Conservation (phyloP, 2,888 invertebrate genomes). For the Scaptomyza tumidula region DNA sequence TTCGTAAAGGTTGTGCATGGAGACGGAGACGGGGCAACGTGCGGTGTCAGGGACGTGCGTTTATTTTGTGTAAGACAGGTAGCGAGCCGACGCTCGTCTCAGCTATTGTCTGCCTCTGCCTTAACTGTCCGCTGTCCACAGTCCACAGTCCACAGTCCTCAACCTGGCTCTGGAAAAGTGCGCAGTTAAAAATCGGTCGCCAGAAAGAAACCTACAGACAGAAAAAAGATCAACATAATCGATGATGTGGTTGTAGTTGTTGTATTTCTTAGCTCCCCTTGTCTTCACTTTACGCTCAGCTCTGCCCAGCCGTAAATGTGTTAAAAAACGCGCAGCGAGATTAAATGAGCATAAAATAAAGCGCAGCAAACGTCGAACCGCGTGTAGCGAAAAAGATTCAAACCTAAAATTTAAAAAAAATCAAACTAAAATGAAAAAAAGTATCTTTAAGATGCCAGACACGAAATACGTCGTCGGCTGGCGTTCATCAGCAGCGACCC, state of each 20-base stretch:
- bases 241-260: constrained; percentile 70
- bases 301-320: constrained; percentile 65
- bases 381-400: constrained; percentile 50
- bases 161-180: constrained; percentile 59
- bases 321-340: constrained; percentile 76
- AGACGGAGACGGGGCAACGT: not conserved
- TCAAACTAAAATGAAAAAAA: constrained; percentile 25
- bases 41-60: constrained; percentile 58
- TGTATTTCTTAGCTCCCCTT: constrained; percentile 1
- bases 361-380: constrained; percentile 50
- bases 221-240: constrained; percentile 76
- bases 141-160: constrained; percentile 12
- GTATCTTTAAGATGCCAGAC: constrained; percentile 75
- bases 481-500: constrained; percentile 72
- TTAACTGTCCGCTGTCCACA: not conserved
- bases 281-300: not conserved
- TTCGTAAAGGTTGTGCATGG: not conserved
- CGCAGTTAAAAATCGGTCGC: constrained; percentile 68
- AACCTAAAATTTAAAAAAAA: constrained; percentile 17
- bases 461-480: constrained; percentile 67
- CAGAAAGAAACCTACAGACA: constrained; percentile 48
- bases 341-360: constrained; percentile 80
- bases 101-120: constrained; percentile 53
- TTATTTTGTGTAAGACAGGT: constrained; percentile 80
- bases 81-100: constrained; percentile 67